Conservation (phyloP, 2,888 invertebrate species). For the Blera fallax region DNA sequence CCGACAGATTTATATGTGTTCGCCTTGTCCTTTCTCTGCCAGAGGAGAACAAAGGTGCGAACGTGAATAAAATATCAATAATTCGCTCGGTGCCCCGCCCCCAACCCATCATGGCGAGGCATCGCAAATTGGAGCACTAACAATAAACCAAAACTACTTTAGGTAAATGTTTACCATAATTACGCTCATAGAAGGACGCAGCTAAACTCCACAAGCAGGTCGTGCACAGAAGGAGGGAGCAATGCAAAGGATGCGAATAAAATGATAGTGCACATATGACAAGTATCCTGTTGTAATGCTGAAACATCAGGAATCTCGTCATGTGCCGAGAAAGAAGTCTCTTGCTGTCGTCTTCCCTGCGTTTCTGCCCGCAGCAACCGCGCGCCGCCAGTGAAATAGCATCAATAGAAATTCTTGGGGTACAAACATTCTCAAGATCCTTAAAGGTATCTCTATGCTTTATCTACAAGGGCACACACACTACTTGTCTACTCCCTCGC, state of each 20-base stretch:
- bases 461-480: conserved; percentile 9
- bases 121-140: conserved; percentile 49
- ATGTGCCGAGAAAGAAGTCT: conserved; percentile 44
- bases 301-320: conserved; percentile 62
- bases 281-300: conserved; percentile 35
- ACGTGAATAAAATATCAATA: conserved; percentile 68
- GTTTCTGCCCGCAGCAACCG: neutral
- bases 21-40: neutral
- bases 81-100: neutral
- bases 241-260: conserved; percentile 10
- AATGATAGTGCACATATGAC: conserved; percentile 54
- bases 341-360: neutral
- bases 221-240: neutral
- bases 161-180: conserved; percentile 71
- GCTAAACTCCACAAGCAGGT: conserved; percentile 34
- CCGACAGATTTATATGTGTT: conserved; percentile 54
- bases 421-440: conserved; percentile 44
- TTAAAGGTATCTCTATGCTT: neutral
- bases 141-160: conserved; percentile 56
- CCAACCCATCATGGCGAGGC: neutral
- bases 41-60: conserved; percentile 45
- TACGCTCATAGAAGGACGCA: conserved; percentile 58
- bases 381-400: neutral
- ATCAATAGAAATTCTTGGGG: conserved; percentile 29
- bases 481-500: neutral